Base-by-base conservation (phyloP, 2,888 invertebrate genomes). In the Tipula unca region DNA sequence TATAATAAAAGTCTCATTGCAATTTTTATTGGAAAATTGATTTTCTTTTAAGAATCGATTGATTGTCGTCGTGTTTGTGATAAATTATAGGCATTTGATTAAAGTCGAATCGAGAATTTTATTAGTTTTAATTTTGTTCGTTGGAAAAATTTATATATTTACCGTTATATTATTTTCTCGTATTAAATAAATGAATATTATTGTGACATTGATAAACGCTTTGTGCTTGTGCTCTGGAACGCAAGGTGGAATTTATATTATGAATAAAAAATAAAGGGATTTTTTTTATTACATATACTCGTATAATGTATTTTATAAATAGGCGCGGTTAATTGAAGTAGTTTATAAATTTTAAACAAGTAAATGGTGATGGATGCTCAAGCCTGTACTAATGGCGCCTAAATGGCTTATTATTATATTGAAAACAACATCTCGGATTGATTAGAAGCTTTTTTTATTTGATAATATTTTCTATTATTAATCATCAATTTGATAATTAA, bases 61-160 rank as follows among this genome's bases (percentile, higher is more conserved):
- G 69, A 69, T 69, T 69, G 69, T 69, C 69, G 69, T 69, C 25
- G 69, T 69, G 25, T 69, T 69, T 25, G 25, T 69, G 69, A 69
- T 69, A 25, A 69, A 69, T 69, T 69, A 69, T 69, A 69, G 69
- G 69, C 69, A 25, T 69, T 69, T 69, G 69, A 69, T 69, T 69
- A 69, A 69, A 69, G 69, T 69, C 10, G 1, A 69, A n/a, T 25
- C 69, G 69, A 69, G 69, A 69, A 69, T 69, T 69, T 69, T 69
- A 69, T 69, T 69, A 69, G 69, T 69, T 69, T 69, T 69, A 69
- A 69, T 69, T 69, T 69, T 69, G 69, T 10, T 69, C 25, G 25
- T 69, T 69, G 69, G 69, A 69, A 69, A n/a, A 69, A 69, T 69
- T 69, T 69, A 69, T 69, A 69, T 69, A 69, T 69, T 69, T 69